Evolutionary conservation across 2,113 vertebrate species (phyloP).

Genomic region (Bothrops jararaca): DNA sequence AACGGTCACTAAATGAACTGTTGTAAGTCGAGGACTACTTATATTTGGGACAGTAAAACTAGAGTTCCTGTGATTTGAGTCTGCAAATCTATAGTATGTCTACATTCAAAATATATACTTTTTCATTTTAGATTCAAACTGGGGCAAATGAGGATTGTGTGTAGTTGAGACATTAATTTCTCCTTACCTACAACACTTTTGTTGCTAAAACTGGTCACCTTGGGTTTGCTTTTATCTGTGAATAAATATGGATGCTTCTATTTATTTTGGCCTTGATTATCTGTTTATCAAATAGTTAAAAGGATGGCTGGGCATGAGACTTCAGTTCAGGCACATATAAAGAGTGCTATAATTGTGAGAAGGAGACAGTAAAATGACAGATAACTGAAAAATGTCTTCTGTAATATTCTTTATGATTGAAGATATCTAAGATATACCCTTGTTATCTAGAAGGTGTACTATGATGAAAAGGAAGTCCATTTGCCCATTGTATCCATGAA

Average conservation of each 20-base stretch:
- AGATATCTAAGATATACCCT: not conserved
- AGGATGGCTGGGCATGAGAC: not conserved
- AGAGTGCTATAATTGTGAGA: not conserved
- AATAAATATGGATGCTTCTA: not conserved
- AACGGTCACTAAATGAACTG: too few relatives aligned
- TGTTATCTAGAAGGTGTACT: not conserved
- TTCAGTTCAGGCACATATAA: not conserved
- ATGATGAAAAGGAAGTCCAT: not conserved
- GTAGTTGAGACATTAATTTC: not conserved
- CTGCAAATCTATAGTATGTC: not conserved
- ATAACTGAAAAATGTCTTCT: not conserved
- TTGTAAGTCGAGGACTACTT: too few relatives aligned
- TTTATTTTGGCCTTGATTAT: not conserved
- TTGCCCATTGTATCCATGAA: not conserved
- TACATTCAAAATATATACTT: not conserved
- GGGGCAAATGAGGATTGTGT: not conserved
- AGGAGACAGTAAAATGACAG: not conserved
- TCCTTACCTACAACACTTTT: not conserved
- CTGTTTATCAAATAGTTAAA: not conserved
- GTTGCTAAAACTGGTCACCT: not conserved
- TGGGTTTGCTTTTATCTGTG: not conserved
- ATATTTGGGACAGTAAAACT: not conserved
- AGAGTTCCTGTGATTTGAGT: not conserved
- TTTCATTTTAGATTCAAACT: not conserved
- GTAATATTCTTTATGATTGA: not conserved